These are phyloP conservation scores for Cynocephalus volans DNA, from an alignment of 2,113 vertebrate species.

Conservation along the genomic window DNA sequence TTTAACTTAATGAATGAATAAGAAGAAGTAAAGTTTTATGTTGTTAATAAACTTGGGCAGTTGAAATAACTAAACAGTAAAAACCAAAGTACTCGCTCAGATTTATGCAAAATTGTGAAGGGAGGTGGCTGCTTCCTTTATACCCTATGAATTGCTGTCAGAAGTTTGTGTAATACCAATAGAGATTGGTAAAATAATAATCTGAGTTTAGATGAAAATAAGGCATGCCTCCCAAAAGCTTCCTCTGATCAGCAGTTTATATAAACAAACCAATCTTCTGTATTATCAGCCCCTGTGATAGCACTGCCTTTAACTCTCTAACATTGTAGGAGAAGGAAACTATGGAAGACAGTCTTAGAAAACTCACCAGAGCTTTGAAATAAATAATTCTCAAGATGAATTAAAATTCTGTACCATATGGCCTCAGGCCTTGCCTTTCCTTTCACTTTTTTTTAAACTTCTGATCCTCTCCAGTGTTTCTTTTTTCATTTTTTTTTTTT, in stretches of 20 bases:
- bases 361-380: constrained; percentile 29
- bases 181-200: background rate
- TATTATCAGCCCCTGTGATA: background rate
- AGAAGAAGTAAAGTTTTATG: background rate
- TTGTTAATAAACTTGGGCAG: background rate
- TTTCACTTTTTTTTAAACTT: background rate
- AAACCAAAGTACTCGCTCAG: background rate
- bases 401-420: background rate
- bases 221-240: background rate
- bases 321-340: background rate
- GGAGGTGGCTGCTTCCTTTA: background rate
- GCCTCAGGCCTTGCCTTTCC: background rate
- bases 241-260: background rate
- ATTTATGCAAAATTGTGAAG: background rate
- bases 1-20: background rate
- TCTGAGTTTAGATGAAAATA: constrained; percentile 29
- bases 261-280: background rate
- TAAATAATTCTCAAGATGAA: constrained; percentile 29
- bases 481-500: constrained; percentile 17
- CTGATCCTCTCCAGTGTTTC: background rate
- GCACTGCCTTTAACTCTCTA: background rate
- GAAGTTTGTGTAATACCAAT: background rate
- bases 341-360: background rate
- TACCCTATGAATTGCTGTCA: background rate
- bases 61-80: constrained; percentile 42